phyloP scores from a whole-genome alignment of 2,888 invertebrate species.

The Phymatocera aterrima region DNA sequence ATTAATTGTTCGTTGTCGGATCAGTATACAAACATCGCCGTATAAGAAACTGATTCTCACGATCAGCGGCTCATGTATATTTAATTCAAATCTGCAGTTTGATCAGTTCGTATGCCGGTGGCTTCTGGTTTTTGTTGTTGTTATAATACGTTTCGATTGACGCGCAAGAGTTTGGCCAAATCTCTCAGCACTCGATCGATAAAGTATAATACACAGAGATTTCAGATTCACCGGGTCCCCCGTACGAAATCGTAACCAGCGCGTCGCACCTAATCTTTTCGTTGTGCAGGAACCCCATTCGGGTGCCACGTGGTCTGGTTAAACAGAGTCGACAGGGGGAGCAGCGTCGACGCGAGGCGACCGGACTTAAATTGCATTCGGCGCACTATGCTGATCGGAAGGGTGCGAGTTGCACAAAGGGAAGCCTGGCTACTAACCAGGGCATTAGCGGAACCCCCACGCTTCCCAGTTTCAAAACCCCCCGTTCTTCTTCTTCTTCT shows the following conservation, averaged over 20 bases:
- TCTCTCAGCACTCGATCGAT: not conserved
- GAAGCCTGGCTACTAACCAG: conserved; percentile 70
- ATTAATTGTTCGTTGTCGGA: not conserved
- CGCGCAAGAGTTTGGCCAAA: not conserved
- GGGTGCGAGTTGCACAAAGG: conserved; percentile 63
- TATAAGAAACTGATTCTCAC: not conserved
- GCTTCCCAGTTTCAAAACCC: conserved; percentile 8
- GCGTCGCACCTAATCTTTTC: conserved; percentile 16
- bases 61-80: not conserved
- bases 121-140: no score
- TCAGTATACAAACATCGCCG: not conserved
- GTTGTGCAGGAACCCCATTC: conserved; percentile 17
- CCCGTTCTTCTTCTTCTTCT: not conserved
- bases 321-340: conserved; percentile 9
- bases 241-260: conserved; percentile 6
- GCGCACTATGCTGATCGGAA: conserved; percentile 33
- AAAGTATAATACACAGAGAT: not conserved
- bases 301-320: conserved; percentile 40
- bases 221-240: not conserved
- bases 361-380: conserved; percentile 34
- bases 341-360: not conserved
- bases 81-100: not conserved
- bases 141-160: no score
- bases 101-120: not conserved
- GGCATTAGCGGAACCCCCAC: conserved; percentile 70